phyloP scores from a whole-genome alignment of 2,113 vertebrate species.

The Fregetta grallaria region DNA sequence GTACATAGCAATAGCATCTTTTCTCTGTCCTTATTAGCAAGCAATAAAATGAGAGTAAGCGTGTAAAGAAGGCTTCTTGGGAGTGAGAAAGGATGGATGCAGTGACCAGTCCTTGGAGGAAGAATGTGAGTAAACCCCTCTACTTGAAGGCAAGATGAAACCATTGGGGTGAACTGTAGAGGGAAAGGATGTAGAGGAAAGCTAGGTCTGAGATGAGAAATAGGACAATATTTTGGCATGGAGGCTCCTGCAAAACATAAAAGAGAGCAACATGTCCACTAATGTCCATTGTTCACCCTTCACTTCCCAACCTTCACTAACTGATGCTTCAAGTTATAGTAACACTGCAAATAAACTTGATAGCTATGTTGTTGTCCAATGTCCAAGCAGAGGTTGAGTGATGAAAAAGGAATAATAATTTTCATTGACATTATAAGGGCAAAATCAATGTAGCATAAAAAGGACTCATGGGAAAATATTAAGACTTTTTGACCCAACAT shows the following conservation, averaged over 20 bases:
- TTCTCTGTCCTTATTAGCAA: neutral
- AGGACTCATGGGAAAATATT: neutral
- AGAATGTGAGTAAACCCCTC: neutral
- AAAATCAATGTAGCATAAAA: neutral
- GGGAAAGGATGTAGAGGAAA: neutral
- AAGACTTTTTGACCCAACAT: neutral
- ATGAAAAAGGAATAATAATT: neutral
- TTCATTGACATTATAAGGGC: neutral
- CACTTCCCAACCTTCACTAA: neutral
- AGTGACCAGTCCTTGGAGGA: neutral
- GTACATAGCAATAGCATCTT: neutral
- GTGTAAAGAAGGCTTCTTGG: neutral
- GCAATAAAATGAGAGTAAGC: neutral
- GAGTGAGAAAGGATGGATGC: neutral
- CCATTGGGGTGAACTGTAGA: neutral
- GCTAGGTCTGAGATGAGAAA: neutral
- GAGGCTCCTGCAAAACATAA: neutral
- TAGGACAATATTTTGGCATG: neutral
- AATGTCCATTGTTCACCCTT: neutral
- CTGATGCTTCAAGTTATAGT: neutral
- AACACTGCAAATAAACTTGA: neutral
- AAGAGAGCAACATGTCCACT: neutral
- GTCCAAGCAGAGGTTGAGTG: neutral
- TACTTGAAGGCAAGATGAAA: neutral
- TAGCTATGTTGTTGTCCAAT: fast-evolving